Conservation (phyloP, 2,888 invertebrate species). For the Platycnemis pennipes region DNA sequence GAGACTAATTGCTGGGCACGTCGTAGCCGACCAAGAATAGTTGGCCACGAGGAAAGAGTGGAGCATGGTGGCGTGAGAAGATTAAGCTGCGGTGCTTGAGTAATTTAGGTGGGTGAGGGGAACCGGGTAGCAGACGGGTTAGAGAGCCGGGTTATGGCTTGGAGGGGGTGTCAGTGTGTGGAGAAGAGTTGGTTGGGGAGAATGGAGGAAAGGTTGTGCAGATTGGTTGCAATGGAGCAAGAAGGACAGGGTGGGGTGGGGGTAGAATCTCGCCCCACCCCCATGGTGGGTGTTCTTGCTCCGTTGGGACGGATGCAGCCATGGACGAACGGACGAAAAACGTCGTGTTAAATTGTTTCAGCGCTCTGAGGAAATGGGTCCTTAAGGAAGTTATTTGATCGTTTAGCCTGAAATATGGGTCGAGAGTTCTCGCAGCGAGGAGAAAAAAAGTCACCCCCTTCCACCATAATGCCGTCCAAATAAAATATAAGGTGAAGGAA, state of each 20-base stretch:
- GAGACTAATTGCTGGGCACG: slow-evolving; percentile 65
- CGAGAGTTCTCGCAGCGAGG: slow-evolving; percentile 32
- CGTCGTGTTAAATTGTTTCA: slow-evolving; percentile 61
- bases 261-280: not conserved
- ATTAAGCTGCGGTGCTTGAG: slow-evolving; percentile 61
- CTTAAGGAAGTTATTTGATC: slow-evolving; percentile 66
- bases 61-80: slow-evolving; percentile 64
- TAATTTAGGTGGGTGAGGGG: slow-evolving; percentile 29
- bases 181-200: too few relatives aligned
- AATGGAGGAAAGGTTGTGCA: not conserved
- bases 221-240: slow-evolving; percentile 51
- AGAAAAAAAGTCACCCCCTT: not conserved
- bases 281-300: not conserved
- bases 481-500: not conserved
- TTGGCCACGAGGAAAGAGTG: slow-evolving; percentile 52
- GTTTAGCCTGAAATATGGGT: slow-evolving; percentile 62
- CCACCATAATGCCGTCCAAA: not conserved
- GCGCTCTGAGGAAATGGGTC: slow-evolving; percentile 53
- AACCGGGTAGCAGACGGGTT: not conserved
- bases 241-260: not conserved
- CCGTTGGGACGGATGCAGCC: slow-evolving; percentile 29
- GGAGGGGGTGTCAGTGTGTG: not conserved
- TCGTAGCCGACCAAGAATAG: slow-evolving; percentile 66
- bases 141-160: not conserved
- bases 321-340: slow-evolving; percentile 62